These are phyloP conservation scores for Gobio gobio DNA, from an alignment of 2,113 vertebrate species.

Conservation along the genomic window DNA sequence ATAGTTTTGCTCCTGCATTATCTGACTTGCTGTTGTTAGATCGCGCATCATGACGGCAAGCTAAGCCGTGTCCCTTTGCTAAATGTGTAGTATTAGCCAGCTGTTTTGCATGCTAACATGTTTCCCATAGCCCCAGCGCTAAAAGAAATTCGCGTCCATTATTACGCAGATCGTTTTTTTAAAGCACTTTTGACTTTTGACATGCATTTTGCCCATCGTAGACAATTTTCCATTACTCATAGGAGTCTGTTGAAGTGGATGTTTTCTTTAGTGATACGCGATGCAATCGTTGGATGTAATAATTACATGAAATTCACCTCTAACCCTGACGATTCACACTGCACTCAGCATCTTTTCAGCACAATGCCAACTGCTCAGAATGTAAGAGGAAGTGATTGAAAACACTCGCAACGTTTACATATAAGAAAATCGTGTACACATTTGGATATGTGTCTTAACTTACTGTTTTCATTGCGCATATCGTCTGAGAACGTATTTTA, in stretches of 20 bases:
- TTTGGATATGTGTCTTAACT: neutral
- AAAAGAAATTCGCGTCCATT: neutral
- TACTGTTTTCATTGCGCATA: neutral
- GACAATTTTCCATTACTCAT: neutral
- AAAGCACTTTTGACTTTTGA: neutral
- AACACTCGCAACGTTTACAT: neutral
- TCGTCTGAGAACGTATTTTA: neutral
- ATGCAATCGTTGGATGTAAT: conserved; percentile 47
- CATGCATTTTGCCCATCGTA: neutral
- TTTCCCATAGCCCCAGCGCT: conserved; percentile 3
- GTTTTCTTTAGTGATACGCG: conserved; percentile 37
- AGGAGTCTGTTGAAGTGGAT: conserved; percentile 3
- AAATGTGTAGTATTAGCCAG: conserved; percentile 51
- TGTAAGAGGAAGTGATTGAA: neutral
- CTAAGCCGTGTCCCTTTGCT: neutral
- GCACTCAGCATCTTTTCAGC: conserved; percentile 46
- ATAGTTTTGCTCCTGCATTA: conserved; percentile 5
- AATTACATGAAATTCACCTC: conserved; percentile 50
- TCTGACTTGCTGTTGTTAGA: conserved; percentile 37
- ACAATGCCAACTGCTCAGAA: conserved; percentile 21
- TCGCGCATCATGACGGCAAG: conserved; percentile 35
- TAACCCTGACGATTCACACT: conserved; percentile 28
- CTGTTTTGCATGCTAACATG: conserved; percentile 60
- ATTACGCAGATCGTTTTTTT: neutral
- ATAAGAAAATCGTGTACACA: neutral